Percentiles rank a stretch among this genome's conserved stretches.
Evolutionary conservation across 2,113 vertebrate species (phyloP).

Genomic region (Erythrocercus mccallii): DNA sequence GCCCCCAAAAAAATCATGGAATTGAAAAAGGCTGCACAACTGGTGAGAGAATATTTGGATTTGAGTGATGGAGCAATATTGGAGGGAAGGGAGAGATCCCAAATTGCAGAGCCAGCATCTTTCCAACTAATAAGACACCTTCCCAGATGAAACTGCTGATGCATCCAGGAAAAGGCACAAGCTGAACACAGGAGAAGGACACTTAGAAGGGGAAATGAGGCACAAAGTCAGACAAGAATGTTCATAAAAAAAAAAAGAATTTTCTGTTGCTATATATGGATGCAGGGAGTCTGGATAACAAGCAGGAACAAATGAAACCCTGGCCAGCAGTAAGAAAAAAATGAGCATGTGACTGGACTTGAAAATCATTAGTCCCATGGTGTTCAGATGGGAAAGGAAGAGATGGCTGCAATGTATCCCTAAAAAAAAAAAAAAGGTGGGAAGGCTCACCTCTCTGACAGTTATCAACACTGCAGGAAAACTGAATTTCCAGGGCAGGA

Average conservation of each 20-base stretch:
- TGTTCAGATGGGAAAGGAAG: not conserved
- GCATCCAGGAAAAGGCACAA: constrained; percentile 17
- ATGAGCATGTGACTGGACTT: not conserved
- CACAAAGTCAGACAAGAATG: constrained; percentile 25
- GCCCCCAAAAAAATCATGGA: not conserved
- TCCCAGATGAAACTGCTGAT: constrained; percentile 50
- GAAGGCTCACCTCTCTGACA: not conserved
- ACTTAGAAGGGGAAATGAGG: constrained; percentile 10
- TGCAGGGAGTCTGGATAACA: not conserved
- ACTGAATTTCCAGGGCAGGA: not conserved
- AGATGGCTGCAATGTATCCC: accelerated
- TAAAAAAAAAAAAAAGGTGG: not conserved
- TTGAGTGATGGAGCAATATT: not conserved
- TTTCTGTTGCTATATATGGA: not conserved
- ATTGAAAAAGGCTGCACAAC: accelerated
- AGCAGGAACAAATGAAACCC: not conserved
- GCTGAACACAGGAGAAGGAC: constrained; percentile 24
- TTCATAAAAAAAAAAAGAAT: not conserved
- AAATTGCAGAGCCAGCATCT: constrained; percentile 43
- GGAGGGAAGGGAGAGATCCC: not conserved
- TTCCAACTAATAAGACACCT: constrained; percentile 36
- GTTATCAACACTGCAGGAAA: not conserved
- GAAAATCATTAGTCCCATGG: not conserved
- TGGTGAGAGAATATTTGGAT: not conserved
- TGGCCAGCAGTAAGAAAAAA: not conserved